Base-by-base conservation (phyloP, 2,113 vertebrate genomes). In the Poecilia latipinna region DNA sequence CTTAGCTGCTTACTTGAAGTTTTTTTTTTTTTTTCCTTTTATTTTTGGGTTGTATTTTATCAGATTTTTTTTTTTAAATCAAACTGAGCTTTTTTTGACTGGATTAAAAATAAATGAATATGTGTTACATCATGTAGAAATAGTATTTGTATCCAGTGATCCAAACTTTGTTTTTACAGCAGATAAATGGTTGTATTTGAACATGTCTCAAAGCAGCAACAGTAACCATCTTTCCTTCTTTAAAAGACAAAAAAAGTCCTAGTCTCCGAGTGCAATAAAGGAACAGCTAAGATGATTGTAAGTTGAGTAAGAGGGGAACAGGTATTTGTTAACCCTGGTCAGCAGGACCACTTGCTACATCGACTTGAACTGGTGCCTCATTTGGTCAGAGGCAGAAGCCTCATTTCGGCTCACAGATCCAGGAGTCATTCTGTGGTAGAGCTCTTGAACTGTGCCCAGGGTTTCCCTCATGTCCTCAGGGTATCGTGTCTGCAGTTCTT, bases 401-500 rank as follows among this genome's bases (percentile, higher is more conserved):
- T 74, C 78, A 7, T 77, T 82, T 64, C 82, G 80, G 66, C 26
- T 72, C 42, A 51, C 90, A 8, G 80, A 61, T 62, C 39, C 80
- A 3, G 86, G 37, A 3, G 39, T 65, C 65, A 79, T 88, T 32
- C 94, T 91, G 12, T 90, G 94, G 93, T 98, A 97, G 65, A 96
- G 96, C 78, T 96, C 94, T 88, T 93, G 94, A 39, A 96, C 95
- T 0, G 94, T 91, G 35, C 91, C 89, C 74, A 93, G 84, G 0
- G 96, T 97, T 70, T 96, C 94, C 57, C 83, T 89, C 87, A 92
- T 24, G 82, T 99, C 98, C 83, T 98, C 96, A 0, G 97, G 97
- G 85, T 98, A 99, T 0, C 96, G 96, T 0, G 94, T 84, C 74
- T 96, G 95, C 17, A 99, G 94, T 88, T 98, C 97, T 0, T 96